A percentile compares a stretch with the other conserved stretches of the same genome.
Conservation (phyloP, 2,888 invertebrate species). For the Tridacna crocea region DNA sequence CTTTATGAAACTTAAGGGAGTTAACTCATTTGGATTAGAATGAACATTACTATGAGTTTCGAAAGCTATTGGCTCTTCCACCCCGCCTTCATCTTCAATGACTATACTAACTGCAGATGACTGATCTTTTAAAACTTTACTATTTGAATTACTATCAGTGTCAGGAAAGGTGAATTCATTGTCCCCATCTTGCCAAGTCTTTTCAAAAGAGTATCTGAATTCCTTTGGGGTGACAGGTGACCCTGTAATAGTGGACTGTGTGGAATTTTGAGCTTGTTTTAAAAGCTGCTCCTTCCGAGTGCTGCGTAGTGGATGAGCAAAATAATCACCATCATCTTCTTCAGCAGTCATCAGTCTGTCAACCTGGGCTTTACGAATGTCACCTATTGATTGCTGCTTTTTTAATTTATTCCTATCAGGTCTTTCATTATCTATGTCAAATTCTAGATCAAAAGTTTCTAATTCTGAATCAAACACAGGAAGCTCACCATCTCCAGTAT, state of each 20-base stretch:
- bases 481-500: conserved; percentile 42
- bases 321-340: conserved; percentile 70
- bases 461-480: conserved; percentile 47
- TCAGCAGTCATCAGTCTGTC: conserved; percentile 55
- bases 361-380: conserved; percentile 63
- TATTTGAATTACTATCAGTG: neutral
- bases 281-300: conserved; percentile 21
- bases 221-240: conserved; percentile 51
- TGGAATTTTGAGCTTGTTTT: conserved; percentile 49
- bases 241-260: conserved; percentile 51
- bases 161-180: conserved; percentile 40
- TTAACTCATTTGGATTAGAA: conserved; percentile 37
- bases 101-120: conserved; percentile 46
- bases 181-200: conserved; percentile 41
- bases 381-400: conserved; percentile 41
- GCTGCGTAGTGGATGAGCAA: conserved; percentile 35
- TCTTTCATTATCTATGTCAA: neutral
- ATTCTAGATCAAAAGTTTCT: conserved; percentile 3
- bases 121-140: conserved; percentile 10
- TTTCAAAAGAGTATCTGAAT: conserved; percentile 49
- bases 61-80: neutral
- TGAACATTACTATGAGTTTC: conserved; percentile 8
- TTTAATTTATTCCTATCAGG: conserved; percentile 2
- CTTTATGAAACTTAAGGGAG: conserved; percentile 19
- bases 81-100: conserved; percentile 28